These are phyloP conservation scores for Ophion slaviceki DNA, from an alignment of 2,888 invertebrate genomes.

Conservation along the genomic window DNA sequence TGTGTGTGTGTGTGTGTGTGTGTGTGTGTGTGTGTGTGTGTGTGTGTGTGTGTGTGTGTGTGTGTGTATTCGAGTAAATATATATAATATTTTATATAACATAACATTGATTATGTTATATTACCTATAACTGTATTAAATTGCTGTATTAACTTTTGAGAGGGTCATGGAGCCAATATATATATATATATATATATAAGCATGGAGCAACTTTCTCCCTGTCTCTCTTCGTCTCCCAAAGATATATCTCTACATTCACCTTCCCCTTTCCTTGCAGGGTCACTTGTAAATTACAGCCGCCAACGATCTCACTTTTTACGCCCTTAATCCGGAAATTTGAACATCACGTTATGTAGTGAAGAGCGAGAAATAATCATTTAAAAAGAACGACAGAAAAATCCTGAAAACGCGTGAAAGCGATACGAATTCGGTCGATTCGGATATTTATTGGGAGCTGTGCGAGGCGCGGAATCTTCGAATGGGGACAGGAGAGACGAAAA, in stretches of 20 bases:
- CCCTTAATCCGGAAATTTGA: background rate
- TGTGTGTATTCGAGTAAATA: too few relatives aligned
- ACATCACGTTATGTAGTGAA: background rate
- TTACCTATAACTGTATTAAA: too few relatives aligned
- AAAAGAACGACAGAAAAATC: background rate
- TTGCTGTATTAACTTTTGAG: too few relatives aligned
- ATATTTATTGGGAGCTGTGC: background rate
- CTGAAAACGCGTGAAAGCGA: slow-evolving; percentile 1
- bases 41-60: too few relatives aligned
- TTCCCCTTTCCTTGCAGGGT: slow-evolving; percentile 26
- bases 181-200: slow-evolving; percentile 5
- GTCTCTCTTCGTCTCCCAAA: slow-evolving; percentile 28
- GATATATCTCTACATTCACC: background rate
- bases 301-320: slow-evolving; percentile 3
- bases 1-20: too few relatives aligned
- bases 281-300: slow-evolving; percentile 1
- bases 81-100: too few relatives aligned
- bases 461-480: slow-evolving; percentile 14
- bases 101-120: too few relatives aligned
- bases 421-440: background rate
- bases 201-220: slow-evolving; percentile 59
- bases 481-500: slow-evolving; percentile 7
- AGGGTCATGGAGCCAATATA: too few relatives aligned
- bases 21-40: too few relatives aligned
- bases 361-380: background rate